A percentile compares a stretch with the other conserved stretches of the same genome.
phyloP scores from a whole-genome alignment of 2,113 vertebrate species.

The Anas platyrhynchos region DNA sequence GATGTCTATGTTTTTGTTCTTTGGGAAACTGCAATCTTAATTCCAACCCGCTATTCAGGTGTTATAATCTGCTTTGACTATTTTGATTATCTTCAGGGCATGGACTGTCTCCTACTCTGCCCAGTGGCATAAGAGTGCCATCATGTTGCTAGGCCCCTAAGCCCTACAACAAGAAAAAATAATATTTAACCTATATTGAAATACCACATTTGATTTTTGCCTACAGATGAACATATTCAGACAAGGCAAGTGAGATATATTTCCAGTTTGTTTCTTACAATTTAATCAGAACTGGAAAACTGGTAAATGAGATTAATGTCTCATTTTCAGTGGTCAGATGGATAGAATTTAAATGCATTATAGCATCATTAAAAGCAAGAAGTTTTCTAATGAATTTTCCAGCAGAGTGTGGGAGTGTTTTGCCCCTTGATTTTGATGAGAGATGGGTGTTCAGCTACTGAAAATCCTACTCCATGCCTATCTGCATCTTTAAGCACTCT shows the following conservation, averaged over 20 bases:
- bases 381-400: neutral
- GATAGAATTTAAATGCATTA: neutral
- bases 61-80: neutral
- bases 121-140: rapidly evolving
- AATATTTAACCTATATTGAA: rapidly evolving
- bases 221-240: neutral
- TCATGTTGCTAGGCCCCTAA: neutral
- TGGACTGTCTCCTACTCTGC: neutral
- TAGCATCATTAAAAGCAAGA: neutral
- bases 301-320: neutral
- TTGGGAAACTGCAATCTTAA: neutral
- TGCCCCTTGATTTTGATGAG: neutral
- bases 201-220: neutral
- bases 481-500: neutral
- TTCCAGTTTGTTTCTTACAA: neutral
- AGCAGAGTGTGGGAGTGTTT: rapidly evolving
- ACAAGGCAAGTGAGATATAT: neutral
- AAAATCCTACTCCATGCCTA: neutral
- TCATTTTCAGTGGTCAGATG: neutral
- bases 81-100: neutral
- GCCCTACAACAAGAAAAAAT: neutral
- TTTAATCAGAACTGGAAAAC: neutral
- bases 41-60: neutral
- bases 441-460: neutral
- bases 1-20: neutral